Conservation (phyloP, 2,888 invertebrate genomes). For the Macrophya alboannulata region DNA sequence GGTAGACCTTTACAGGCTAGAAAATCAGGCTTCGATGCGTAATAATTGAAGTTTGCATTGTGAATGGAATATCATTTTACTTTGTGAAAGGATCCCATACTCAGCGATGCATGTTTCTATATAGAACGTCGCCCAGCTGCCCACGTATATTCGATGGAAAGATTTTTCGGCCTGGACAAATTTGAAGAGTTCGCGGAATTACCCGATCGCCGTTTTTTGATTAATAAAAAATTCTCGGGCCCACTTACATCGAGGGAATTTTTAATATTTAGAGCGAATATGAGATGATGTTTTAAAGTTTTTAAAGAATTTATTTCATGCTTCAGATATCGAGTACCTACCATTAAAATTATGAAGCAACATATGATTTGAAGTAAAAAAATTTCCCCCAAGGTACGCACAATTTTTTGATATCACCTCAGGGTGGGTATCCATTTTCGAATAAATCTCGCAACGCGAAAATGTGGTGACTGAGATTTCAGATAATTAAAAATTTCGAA, state of each 20-base stretch:
- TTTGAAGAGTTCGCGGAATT: conserved; percentile 9
- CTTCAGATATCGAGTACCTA: background rate
- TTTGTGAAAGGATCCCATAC: background rate
- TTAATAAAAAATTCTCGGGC: background rate
- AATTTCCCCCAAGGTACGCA: background rate
- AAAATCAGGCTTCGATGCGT: conserved; percentile 25
- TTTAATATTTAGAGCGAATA: background rate
- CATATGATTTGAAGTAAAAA: background rate
- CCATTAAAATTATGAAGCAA: background rate
- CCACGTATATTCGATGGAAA: background rate
- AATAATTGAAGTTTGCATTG: conserved; percentile 22
- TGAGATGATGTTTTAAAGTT: background rate
- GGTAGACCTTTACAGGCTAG: background rate
- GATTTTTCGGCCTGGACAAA: background rate
- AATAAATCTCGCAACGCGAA: background rate
- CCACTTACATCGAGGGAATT: background rate
- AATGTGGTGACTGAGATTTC: background rate
- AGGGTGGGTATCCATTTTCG: background rate
- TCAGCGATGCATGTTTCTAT: background rate
- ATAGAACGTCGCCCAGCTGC: background rate
- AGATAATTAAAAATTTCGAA: background rate
- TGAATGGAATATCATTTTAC: conserved; percentile 34
- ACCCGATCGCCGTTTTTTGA: background rate
- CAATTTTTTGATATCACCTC: background rate
- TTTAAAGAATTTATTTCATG: background rate